phyloP scores from a whole-genome alignment of 2,113 vertebrate genomes.

The Orientallactaga bullata region DNA sequence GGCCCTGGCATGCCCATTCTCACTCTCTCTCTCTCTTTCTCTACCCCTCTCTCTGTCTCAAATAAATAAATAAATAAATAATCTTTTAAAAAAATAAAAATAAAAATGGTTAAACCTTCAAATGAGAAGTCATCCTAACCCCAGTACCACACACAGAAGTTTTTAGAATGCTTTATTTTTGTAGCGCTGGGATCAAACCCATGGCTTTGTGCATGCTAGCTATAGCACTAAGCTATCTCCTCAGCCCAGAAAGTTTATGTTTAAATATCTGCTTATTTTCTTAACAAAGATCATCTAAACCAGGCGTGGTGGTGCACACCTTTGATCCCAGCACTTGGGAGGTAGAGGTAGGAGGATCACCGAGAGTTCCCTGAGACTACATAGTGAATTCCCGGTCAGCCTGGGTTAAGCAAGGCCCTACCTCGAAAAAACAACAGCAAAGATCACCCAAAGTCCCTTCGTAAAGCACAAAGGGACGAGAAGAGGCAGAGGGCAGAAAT shows the following conservation, averaged over 20 bases:
- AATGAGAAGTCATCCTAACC: neutral
- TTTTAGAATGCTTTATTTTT: neutral
- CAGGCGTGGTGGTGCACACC: too few relatives aligned
- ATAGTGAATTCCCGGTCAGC: too few relatives aligned
- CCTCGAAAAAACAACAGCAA: neutral
- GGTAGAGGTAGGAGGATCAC: too few relatives aligned
- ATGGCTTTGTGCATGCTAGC: neutral
- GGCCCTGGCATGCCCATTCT: too few relatives aligned
- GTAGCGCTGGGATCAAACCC: neutral
- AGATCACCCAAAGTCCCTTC: neutral
- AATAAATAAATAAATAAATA: neutral
- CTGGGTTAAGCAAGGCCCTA: too few relatives aligned
- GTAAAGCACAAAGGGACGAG: neutral
- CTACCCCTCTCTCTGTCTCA: too few relatives aligned
- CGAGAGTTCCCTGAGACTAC: too few relatives aligned
- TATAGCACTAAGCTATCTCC: neutral
- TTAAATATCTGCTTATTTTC: neutral
- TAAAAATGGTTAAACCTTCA: neutral
- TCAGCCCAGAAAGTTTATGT: neutral
- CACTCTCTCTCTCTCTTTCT: too few relatives aligned
- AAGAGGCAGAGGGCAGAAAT: neutral
- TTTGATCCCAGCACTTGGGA: too few relatives aligned
- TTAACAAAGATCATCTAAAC: neutral
- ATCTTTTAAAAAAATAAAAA: constrained; percentile 31
- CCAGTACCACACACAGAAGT: neutral